These are phyloP conservation scores for Ethmia dodecea DNA, from an alignment of 2,888 invertebrate genomes.

Conservation along the genomic window DNA sequence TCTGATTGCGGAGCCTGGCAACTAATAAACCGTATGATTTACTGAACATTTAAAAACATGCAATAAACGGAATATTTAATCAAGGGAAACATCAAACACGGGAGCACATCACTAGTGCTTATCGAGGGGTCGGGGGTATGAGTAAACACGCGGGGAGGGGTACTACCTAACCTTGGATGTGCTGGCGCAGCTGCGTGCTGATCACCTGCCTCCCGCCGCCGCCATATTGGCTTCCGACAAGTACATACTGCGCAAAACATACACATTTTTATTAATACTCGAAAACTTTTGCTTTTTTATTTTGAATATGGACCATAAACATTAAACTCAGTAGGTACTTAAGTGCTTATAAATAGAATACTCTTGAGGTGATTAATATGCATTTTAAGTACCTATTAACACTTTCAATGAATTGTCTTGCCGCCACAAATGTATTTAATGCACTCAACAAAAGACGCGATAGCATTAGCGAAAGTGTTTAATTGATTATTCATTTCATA, in stretches of 20 bases:
- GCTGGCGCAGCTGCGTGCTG: slow-evolving; percentile 59
- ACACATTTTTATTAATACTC: slow-evolving; percentile 29
- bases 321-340: too few species aligned
- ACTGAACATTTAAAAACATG: too few species aligned
- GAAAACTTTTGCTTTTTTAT: slow-evolving; percentile 20
- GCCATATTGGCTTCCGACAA: slow-evolving; percentile 58
- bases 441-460: slow-evolving; percentile 19
- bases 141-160: slow-evolving; percentile 48
- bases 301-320: too few species aligned
- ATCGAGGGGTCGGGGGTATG: slow-evolving; percentile 38
- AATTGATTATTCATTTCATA: slow-evolving; percentile 31
- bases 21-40: too few species aligned
- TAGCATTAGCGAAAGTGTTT: slow-evolving; percentile 30
- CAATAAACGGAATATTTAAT: too few species aligned
- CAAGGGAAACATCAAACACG: too few species aligned
- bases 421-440: too few species aligned
- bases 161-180: slow-evolving; percentile 61
- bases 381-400: too few species aligned
- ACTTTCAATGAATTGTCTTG: neutral
- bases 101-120: slow-evolving; percentile 48
- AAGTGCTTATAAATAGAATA: too few species aligned
- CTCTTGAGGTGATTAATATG: too few species aligned
- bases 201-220: slow-evolving; percentile 58
- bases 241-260: slow-evolving; percentile 35
- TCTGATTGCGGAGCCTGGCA: too few species aligned